A percentile compares a stretch with the other conserved stretches of the same genome.
These are phyloP conservation scores for Muscicapa comitata DNA, from an alignment of 2,797 vertebrate species.

Conservation along the genomic window DNA sequence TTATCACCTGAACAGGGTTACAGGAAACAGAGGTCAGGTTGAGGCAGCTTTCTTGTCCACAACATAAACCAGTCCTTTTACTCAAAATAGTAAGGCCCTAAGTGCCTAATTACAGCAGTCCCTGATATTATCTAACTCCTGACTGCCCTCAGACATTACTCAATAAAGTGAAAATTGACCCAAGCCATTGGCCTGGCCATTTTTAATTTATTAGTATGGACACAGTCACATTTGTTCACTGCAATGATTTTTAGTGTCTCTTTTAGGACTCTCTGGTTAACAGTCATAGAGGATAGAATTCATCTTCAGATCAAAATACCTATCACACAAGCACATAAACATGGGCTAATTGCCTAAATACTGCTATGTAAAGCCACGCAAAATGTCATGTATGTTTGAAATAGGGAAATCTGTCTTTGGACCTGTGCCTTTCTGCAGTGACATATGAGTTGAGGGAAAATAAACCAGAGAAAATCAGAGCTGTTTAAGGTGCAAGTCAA, in stretches of 20 bases:
- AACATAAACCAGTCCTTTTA: not conserved
- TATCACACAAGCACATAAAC: not conserved
- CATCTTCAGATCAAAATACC: not conserved
- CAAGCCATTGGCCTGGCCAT: not conserved
- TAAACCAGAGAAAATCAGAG: not conserved
- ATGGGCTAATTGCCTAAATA: not conserved
- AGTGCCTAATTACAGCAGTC: not conserved
- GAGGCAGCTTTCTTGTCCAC: not conserved
- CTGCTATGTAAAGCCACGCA: not conserved
- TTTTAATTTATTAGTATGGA: conserved; percentile 5
- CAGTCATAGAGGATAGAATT: not conserved
- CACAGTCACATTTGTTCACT: not conserved
- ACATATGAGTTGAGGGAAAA: not conserved
- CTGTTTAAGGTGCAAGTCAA: not conserved
- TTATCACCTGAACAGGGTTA: not conserved
- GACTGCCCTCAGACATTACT: not conserved
- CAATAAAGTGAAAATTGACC: not conserved
- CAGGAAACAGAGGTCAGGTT: not conserved
- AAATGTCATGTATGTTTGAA: not conserved
- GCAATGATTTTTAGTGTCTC: not conserved
- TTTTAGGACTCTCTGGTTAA: not conserved
- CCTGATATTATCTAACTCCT: not conserved
- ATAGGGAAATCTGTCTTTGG: not conserved
- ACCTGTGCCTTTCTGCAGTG: not conserved
- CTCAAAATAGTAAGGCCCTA: not conserved